Evolutionary conservation across 2,888 invertebrate genomes (phyloP), one percentile per base, ranked within the genome.

Genomic region (Arenicola marina): DNA sequence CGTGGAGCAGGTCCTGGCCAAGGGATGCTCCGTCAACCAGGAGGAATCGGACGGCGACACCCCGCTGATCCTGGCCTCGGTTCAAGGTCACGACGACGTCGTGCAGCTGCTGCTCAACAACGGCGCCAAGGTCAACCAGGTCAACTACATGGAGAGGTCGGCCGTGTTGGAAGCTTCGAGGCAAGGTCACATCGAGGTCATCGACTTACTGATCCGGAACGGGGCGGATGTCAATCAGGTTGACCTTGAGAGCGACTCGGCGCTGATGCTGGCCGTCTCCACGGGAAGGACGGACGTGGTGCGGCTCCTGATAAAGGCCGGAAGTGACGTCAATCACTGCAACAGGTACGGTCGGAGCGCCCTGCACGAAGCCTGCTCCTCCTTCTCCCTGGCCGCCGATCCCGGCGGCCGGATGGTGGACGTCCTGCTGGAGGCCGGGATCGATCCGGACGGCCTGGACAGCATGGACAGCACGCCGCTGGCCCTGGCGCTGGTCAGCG

Each of bases 401-500:
- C n/a, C n/a, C n/a, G 59, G 59, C 1, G 31, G 46, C 21, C 45
- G 59, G 28, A 56, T 56, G 2, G 65, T 65, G 1, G 56, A 59
- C 45, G 18, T 63, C 34, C 53, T 66, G 46, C 54, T 63, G 1
- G 26, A 51, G 44, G 44, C 62, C 7, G 57, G 63, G 24, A 57
- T 63, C 28, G 24, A 55, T 33, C 61, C 61, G 2, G 58, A 66
- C 28, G n/a, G 54, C 11, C 18, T 33, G 7, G 69, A 69, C 45
- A 55, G 45, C 51, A 57, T 56, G 54, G 75, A 74, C 24, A 77
- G 78, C 62, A 78, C 80, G 2, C 76, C 80, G 4, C 66, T 80
- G 7, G 78, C 79, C 54, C 63, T 79, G 21, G 78, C 78, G 1
- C 71, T 76, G n/a, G 66, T 70, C 48, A 73, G 74, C 61, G 77